phyloP scores from a whole-genome alignment of 2,113 vertebrate species.

The Oceanodroma tethys region DNA sequence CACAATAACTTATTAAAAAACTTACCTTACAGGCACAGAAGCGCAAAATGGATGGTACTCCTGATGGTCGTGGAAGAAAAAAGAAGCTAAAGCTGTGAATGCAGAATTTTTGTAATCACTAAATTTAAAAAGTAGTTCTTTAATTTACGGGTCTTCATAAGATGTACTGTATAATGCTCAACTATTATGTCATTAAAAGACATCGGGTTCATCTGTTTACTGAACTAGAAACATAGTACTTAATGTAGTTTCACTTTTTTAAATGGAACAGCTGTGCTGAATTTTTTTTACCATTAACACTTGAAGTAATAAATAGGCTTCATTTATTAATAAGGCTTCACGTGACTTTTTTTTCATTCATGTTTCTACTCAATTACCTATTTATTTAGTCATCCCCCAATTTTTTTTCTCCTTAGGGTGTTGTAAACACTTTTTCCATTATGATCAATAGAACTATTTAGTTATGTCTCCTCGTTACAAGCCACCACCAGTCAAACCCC shows the following conservation, averaged over 20 bases:
- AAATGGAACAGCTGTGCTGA: conserved; percentile 90
- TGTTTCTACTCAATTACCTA: not conserved
- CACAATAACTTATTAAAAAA: not conserved
- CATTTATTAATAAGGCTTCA: conserved; percentile 77
- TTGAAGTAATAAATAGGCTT: conserved; percentile 89
- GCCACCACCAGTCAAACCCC: not conserved
- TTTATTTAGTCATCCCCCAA: not conserved
- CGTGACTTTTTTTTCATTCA: conserved; percentile 37
- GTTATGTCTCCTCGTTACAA: not conserved
- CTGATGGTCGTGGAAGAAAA: conserved; percentile 91
- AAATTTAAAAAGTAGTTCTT: conserved; percentile 80
- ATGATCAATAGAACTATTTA: not conserved
- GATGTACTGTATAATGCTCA: conserved; percentile 87
- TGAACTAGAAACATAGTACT: conserved; percentile 81
- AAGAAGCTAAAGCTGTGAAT: conserved; percentile 97
- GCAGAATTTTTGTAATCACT: conserved; percentile 68
- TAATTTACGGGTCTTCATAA: conserved; percentile 90
- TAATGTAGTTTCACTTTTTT: conserved; percentile 83
- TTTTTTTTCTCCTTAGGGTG: not conserved
- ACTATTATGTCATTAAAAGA: conserved; percentile 81
- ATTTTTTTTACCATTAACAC: conserved; percentile 89
- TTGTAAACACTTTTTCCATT: not conserved
- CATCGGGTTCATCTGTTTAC: conserved; percentile 82
- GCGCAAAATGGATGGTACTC: conserved; percentile 89
- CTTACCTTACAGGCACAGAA: conserved; percentile 85